Evolutionary conservation across 2,888 invertebrate genomes (phyloP).

Genomic region (Homarus gammarus): DNA sequence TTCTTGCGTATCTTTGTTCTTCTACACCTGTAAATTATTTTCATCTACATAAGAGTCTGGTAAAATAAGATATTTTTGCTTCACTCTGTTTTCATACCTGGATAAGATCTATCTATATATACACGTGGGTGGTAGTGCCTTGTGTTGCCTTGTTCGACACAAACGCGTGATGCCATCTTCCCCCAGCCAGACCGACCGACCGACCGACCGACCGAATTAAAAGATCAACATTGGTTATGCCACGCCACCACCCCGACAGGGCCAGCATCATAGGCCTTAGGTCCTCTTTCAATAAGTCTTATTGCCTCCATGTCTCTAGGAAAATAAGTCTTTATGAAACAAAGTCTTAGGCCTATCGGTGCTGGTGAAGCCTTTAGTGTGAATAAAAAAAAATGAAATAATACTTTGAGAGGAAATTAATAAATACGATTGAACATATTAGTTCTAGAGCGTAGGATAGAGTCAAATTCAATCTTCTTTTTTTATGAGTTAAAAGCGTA

Average conservation of each 20-base stretch:
- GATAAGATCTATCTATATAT: too few species aligned
- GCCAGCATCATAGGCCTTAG: slow-evolving; percentile 59
- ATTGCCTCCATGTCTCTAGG: slow-evolving; percentile 70
- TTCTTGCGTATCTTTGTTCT: too few species aligned
- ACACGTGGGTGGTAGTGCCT: too few species aligned
- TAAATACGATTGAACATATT: neutral
- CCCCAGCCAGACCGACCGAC: too few species aligned
- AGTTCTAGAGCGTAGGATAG: neutral
- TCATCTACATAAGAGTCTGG: too few species aligned
- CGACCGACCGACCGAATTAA: too few species aligned
- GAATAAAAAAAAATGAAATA: neutral
- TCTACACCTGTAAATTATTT: too few species aligned
- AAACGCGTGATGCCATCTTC: too few species aligned
- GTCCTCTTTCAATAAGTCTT: slow-evolving; percentile 60
- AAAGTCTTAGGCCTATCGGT: slow-evolving; percentile 58
- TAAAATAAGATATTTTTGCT: too few species aligned
- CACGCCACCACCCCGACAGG: neutral
- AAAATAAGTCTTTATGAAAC: slow-evolving; percentile 65
- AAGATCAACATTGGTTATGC: neutral
- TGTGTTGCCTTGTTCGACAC: too few species aligned
- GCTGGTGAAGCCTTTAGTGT: slow-evolving; percentile 46
- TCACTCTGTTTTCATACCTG: too few species aligned
- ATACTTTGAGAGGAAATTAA: neutral
- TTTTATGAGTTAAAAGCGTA: neutral
- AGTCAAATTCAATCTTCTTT: neutral